Conservation (phyloP, 2,113 vertebrate species). For the Sander vitreus region DNA sequence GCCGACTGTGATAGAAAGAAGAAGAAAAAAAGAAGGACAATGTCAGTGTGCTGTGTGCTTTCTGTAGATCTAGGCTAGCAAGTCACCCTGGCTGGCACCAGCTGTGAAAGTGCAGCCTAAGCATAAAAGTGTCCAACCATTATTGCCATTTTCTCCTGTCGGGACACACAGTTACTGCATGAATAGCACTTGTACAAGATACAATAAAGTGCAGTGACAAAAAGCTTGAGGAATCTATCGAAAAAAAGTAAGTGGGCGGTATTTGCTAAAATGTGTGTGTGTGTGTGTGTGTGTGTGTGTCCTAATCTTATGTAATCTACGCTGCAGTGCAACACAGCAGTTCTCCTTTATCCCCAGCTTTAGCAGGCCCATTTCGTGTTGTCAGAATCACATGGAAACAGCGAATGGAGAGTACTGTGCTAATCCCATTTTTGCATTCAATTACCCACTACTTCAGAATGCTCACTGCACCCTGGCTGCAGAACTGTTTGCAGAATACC, state of each 20-base stretch:
- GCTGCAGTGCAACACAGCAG: constrained; percentile 39
- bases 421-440: constrained; percentile 76
- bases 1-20: constrained; percentile 9
- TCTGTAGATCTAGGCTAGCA: constrained; percentile 27
- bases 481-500: constrained; percentile 53
- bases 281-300: constrained; percentile 3
- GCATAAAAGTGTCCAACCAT: constrained; percentile 46
- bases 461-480: constrained; percentile 38
- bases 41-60: constrained; percentile 19
- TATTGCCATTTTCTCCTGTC: constrained; percentile 30
- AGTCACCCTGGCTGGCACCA: constrained; percentile 12
- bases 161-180: constrained; percentile 14
- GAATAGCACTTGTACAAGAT: constrained; percentile 6
- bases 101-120: constrained; percentile 43
- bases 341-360: constrained; percentile 60
- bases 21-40: constrained; percentile 9
- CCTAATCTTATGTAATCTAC: constrained; percentile 69
- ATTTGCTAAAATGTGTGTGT: constrained; percentile 43
- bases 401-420: constrained; percentile 38
- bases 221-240: constrained; percentile 15
- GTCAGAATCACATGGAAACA: constrained; percentile 61
- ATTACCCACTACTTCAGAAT: constrained; percentile 67
- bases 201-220: not conserved
- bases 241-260: constrained; percentile 27
- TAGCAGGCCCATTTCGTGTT: constrained; percentile 34